phyloP scores from a whole-genome alignment of 2,797 vertebrate genomes.

The Geotrypetes seraphini region DNA sequence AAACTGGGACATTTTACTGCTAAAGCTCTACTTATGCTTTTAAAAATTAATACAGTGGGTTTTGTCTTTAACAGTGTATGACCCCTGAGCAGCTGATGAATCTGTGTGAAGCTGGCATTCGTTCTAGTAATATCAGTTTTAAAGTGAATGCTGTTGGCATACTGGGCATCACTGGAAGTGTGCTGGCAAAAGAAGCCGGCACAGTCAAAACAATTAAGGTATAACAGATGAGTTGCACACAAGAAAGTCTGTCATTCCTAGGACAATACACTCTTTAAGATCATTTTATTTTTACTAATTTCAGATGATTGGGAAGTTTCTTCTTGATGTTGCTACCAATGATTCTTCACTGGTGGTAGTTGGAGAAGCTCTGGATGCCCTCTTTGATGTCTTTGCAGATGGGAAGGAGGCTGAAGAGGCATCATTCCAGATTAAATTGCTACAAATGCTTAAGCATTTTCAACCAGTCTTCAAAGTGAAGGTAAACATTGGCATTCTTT shows the following conservation, averaged over 20 bases:
- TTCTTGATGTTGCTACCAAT: conserved; percentile 74
- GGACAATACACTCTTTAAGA: neutral
- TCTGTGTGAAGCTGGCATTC: conserved; percentile 70
- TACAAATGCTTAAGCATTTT: conserved; percentile 73
- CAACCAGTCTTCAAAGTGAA: conserved; percentile 86
- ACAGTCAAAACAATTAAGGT: conserved; percentile 80
- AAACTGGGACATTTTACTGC: too few species aligned
- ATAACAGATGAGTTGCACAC: too few species aligned
- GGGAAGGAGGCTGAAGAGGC: conserved; percentile 82
- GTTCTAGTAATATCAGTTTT: conserved; percentile 66
- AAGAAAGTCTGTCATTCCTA: too few species aligned
- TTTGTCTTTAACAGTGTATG: conserved; percentile 62
- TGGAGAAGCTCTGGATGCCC: conserved; percentile 86
- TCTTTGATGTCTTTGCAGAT: conserved; percentile 93
- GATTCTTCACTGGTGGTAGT: conserved; percentile 79
- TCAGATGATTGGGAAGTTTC: conserved; percentile 82
- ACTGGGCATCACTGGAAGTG: conserved; percentile 85
- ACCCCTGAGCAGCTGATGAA: conserved; percentile 82
- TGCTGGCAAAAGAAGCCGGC: conserved; percentile 72
- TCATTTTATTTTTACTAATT: conserved; percentile 2
- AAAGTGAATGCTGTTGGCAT: conserved; percentile 86
- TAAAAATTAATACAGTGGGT: fast-evolving
- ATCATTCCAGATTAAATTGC: conserved; percentile 68
- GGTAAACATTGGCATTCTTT: conserved; percentile 61
- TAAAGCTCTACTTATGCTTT: too few species aligned